Percentiles rank a stretch among this genome's conserved stretches.
phyloP scores from a whole-genome alignment of 2,888 invertebrate genomes.

The Crioceris asparagi region DNA sequence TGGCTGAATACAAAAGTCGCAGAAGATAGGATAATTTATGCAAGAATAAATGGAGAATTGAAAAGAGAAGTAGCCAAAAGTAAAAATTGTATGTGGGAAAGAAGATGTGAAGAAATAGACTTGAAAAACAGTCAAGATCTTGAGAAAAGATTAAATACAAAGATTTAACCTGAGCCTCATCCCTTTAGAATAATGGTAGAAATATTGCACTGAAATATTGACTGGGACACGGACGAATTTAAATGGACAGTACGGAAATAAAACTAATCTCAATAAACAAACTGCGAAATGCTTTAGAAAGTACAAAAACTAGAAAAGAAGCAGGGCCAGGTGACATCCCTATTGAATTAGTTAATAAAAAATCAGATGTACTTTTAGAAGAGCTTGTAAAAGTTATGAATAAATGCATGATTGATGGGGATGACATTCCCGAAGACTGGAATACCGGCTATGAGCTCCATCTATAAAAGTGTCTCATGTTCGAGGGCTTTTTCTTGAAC shows the following conservation, averaged over 20 bases:
- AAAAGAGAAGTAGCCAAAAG: neutral
- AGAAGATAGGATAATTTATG: neutral
- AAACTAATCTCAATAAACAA: neutral
- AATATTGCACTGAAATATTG: too few species aligned
- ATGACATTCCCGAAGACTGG: neutral
- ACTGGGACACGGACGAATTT: neutral
- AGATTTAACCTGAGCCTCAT: too few species aligned
- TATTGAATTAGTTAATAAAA: slow-evolving; percentile 1
- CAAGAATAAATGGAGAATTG: neutral
- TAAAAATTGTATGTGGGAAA: neutral
- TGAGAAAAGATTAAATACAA: too few species aligned
- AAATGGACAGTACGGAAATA: neutral
- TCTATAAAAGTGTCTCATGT: too few species aligned
- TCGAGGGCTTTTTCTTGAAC: too few species aligned
- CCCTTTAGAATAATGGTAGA: too few species aligned
- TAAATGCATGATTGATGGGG: too few species aligned
- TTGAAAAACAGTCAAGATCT: too few species aligned
- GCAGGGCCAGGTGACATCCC: slow-evolving; percentile 1
- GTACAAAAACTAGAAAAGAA: too few species aligned
- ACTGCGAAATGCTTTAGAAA: too few species aligned
- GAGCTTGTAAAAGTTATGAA: slow-evolving; percentile 1
- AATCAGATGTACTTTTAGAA: neutral
- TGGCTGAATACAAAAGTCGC: neutral
- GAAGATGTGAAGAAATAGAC: neutral
- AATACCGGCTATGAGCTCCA: slow-evolving; percentile 1